phyloP scores from a whole-genome alignment of 92 coral and sea anemone genomes.

The Palythoa caribaeorum region DNA sequence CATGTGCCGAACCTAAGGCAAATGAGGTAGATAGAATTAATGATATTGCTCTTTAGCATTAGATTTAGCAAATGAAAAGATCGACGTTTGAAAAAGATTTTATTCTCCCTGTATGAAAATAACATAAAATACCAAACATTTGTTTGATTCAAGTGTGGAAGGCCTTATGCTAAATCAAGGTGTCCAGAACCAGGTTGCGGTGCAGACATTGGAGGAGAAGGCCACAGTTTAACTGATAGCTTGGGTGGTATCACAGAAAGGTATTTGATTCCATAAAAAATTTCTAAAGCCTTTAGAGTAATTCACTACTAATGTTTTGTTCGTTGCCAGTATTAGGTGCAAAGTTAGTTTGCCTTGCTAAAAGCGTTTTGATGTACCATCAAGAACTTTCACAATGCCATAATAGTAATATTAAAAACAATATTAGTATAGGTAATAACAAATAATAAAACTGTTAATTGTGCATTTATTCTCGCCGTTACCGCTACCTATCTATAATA shows the following conservation, averaged over 20 bases:
- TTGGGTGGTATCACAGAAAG: slow-evolving; percentile 68
- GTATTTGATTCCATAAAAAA: not conserved
- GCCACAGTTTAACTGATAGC: slow-evolving; percentile 41
- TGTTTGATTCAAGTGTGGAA: slow-evolving; percentile 45
- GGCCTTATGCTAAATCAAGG: slow-evolving; percentile 12
- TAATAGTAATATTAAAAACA: not conserved
- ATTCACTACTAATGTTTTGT: not conserved
- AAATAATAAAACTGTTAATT: too few species aligned
- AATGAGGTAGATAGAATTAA: too few species aligned
- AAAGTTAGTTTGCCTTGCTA: not conserved
- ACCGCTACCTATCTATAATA: too few species aligned
- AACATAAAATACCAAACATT: not conserved
- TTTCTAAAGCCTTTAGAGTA: too few species aligned
- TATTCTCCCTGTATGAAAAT: not conserved
- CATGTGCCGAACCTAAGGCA: too few species aligned
- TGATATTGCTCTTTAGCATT: too few species aligned
- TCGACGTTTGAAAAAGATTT: too few species aligned
- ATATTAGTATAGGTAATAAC: not conserved
- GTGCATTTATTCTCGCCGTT: too few species aligned
- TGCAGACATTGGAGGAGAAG: slow-evolving; percentile 69
- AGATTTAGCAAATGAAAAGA: too few species aligned
- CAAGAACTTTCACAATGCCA: not conserved
- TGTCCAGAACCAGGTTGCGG: slow-evolving; percentile 49
- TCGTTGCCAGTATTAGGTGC: not conserved
- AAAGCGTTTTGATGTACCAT: not conserved